Percentiles rank a stretch among this genome's conserved stretches.
Conservation (phyloP, 2,113 vertebrate species). For the Cyprinus carpio region DNA sequence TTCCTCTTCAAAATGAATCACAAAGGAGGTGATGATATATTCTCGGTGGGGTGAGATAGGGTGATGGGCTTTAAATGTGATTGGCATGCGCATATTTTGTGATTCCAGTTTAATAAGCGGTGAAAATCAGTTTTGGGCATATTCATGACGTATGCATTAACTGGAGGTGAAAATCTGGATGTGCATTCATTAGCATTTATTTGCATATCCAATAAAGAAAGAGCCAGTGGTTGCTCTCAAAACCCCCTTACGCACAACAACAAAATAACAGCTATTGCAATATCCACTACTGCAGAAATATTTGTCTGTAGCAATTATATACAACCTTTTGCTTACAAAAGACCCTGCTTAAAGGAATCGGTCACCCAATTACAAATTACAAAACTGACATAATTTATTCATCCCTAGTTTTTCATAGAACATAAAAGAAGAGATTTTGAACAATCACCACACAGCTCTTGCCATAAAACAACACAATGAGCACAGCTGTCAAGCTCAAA, state of each 20-base stretch:
- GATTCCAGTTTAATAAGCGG: slow-evolving; percentile 36
- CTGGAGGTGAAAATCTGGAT: slow-evolving; percentile 49
- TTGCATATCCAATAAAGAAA: slow-evolving; percentile 46
- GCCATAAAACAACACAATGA: too few species aligned
- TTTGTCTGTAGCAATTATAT: not conserved
- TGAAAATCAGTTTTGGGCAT: slow-evolving; percentile 37
- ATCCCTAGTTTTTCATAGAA: not conserved
- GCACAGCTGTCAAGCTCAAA: too few species aligned
- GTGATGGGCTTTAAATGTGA: not conserved
- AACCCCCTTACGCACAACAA: not conserved
- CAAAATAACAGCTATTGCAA: not conserved
- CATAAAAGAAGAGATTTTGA: not conserved
- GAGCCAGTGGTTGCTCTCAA: not conserved
- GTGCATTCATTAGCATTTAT: slow-evolving; percentile 56
- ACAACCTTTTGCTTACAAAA: not conserved
- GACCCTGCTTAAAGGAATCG: not conserved
- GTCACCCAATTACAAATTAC: not conserved
- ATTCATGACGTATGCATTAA: slow-evolving; percentile 46
- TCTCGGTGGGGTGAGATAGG: not conserved
- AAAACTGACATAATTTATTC: not conserved
- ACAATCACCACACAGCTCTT: not conserved
- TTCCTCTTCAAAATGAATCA: not conserved
- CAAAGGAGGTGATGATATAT: not conserved
- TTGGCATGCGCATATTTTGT: slow-evolving; percentile 32
- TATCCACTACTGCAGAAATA: not conserved